phyloP scores from a whole-genome alignment of 1,140 invertebrate species.

The Triops cancriformis region DNA sequence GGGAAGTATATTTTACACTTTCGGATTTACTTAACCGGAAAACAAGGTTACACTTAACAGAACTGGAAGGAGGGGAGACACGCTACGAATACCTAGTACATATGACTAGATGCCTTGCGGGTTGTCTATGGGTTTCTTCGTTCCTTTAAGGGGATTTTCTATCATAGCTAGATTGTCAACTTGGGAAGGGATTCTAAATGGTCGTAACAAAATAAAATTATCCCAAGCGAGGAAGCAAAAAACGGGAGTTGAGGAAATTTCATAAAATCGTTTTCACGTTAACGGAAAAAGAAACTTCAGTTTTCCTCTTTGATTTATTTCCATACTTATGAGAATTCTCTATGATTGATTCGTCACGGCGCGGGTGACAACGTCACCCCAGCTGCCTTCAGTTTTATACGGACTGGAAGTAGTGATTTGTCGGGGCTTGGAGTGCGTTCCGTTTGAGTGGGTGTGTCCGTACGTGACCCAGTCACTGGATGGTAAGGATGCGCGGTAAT shows the following conservation, averaged over 20 bases:
- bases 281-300: neutral
- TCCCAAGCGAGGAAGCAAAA: neutral
- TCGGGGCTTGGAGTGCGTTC: neutral
- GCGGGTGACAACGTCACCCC: constrained; percentile 17
- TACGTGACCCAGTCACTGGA: constrained; percentile 69
- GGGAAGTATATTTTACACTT: neutral
- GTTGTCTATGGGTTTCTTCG: neutral
- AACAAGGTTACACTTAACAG: neutral
- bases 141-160: neutral
- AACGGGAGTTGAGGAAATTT: neutral
- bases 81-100: neutral
- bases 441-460: constrained; percentile 27
- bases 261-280: neutral
- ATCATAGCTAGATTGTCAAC: neutral
- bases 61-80: neutral
- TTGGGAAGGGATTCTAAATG: neutral
- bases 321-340: too few species aligned
- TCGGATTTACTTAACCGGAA: neutral
- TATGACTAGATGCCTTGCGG: constrained; percentile 8
- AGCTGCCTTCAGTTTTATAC: constrained; percentile 2
- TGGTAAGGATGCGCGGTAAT: constrained; percentile 70
- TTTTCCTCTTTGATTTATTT: too few species aligned
- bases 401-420: neutral
- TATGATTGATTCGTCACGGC: neutral
- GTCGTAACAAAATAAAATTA: neutral